phyloP scores from a whole-genome alignment of 2,797 vertebrate species.

The Picus viridis region DNA sequence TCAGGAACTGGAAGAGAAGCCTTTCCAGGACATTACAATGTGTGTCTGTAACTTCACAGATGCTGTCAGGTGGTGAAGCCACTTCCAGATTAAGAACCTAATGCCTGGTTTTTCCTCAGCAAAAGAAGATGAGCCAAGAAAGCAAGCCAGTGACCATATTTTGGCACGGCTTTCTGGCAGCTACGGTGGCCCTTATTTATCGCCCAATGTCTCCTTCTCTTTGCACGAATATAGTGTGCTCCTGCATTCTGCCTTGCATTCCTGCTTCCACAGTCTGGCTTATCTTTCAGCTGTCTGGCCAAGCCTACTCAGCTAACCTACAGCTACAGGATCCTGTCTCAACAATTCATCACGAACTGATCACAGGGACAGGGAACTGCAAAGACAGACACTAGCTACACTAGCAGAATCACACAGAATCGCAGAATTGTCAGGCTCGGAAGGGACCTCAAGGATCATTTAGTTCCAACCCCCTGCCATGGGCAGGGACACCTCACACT shows the following conservation, averaged over 20 bases:
- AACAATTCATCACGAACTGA: not conserved
- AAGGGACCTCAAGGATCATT: too few species aligned
- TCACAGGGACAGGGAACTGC: not conserved
- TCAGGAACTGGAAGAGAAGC: not conserved
- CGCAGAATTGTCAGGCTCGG: too few species aligned
- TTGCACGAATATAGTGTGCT: not conserved
- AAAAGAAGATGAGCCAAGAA: not conserved
- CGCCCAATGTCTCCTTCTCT: not conserved
- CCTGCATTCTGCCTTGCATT: not conserved
- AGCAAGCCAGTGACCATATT: slow-evolving; percentile 12
- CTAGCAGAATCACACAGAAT: not conserved
- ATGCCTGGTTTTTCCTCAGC: not conserved
- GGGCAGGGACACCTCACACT: too few species aligned
- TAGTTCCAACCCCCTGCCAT: too few species aligned
- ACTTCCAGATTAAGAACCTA: not conserved
- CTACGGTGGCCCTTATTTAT: slow-evolving; percentile 26
- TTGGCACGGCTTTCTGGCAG: slow-evolving; percentile 23
- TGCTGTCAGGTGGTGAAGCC: not conserved
- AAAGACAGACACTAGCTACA: not conserved
- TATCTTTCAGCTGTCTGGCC: slow-evolving; percentile 50
- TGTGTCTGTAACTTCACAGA: not conserved
- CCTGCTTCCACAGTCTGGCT: slow-evolving; percentile 22
- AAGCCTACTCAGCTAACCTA: not conserved
- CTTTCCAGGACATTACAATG: not conserved
- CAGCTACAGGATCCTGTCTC: not conserved